These are phyloP conservation scores for Lysandra bellargus DNA, from an alignment of 2,888 invertebrate genomes.

Conservation along the genomic window DNA sequence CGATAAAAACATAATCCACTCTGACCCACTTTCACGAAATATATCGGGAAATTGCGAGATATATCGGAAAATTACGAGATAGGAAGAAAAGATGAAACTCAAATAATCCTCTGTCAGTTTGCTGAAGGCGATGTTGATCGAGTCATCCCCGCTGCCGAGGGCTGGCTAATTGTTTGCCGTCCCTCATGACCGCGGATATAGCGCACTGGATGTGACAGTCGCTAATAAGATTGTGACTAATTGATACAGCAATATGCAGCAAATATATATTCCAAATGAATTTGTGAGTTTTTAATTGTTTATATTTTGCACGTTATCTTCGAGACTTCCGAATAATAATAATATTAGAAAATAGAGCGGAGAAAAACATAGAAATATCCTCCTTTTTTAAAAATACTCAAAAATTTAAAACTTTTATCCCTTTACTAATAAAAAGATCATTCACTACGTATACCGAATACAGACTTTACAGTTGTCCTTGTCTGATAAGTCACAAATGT, in stretches of 20 bases:
- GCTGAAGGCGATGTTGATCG: conserved; percentile 51
- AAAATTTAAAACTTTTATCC: not conserved
- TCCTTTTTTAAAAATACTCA: not conserved
- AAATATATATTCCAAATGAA: not conserved
- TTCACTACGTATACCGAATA: too few relatives aligned
- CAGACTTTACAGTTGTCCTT: not conserved
- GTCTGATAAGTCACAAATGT: not conserved
- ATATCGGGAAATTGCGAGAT: conserved; percentile 38
- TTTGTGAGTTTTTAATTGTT: not conserved
- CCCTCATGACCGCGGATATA: conserved; percentile 34
- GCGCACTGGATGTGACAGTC: not conserved
- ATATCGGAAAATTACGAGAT: conserved; percentile 38
- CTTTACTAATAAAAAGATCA: too few relatives aligned
- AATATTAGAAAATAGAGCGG: not conserved
- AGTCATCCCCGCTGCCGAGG: conserved; percentile 48
- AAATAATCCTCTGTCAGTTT: conserved; percentile 46
- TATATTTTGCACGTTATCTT: not conserved
- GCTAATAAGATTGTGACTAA: not conserved
- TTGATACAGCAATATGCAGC: not conserved
- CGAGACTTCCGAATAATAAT: not conserved
- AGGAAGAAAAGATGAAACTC: conserved; percentile 41
- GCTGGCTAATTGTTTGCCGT: conserved; percentile 51
- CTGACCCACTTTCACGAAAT: conserved; percentile 15
- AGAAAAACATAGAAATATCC: not conserved
- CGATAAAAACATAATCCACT: conserved; percentile 24